Base-by-base conservation (phyloP, 2,113 vertebrate species). In the Peucedramus taeniatus region DNA sequence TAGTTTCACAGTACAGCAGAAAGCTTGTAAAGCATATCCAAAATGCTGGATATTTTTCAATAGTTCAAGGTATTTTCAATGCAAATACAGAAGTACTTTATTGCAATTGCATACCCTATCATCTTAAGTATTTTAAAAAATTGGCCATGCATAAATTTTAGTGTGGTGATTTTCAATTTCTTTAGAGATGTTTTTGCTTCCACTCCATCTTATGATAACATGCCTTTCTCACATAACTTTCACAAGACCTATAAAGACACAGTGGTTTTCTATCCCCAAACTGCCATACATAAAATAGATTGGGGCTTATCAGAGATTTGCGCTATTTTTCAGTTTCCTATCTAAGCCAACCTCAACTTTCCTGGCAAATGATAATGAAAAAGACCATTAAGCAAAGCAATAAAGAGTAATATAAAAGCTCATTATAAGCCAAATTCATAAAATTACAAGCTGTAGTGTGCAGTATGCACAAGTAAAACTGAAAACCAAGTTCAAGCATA, bases 381-480 rank as follows among this genome's bases (percentile, higher is more conserved):
- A 74, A 56, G 50, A 74, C 42, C 49, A 94, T 89, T 69, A 87
- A 66, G 80, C 75, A 57, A n/a, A 77, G 81, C 59, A 80, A 90
- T 89, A 84, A 94, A 65, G 37, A 93, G 35, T 23, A 83, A 83
- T 51, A 83, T 39, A 84, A 89, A 44, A 87, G 63, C 56, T 94
- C 27, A 53, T 69, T 91, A 83, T 72, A 86, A 89, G 70, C 47
- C 61, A 8, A 49, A 37, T 71, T 90, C 65, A 92, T 79, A 78
- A 91, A 83, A 49, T 23, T 83, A 85, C 53, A 90, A 74, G 65
- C 59, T 61, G 42, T 27, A 35, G 54, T 24, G 30, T 85, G 51
- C 72, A 81, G 64, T 20, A 54, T 26, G 53, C 42, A 33, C 75
- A 83, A 93, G 77, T 27, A 95, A 96, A 97, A 93, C 78, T 23